Evolutionary conservation across 2,113 vertebrate genomes (phyloP), one percentile per base, ranked within the genome.

Genomic region (Pipra filicauda): DNA sequence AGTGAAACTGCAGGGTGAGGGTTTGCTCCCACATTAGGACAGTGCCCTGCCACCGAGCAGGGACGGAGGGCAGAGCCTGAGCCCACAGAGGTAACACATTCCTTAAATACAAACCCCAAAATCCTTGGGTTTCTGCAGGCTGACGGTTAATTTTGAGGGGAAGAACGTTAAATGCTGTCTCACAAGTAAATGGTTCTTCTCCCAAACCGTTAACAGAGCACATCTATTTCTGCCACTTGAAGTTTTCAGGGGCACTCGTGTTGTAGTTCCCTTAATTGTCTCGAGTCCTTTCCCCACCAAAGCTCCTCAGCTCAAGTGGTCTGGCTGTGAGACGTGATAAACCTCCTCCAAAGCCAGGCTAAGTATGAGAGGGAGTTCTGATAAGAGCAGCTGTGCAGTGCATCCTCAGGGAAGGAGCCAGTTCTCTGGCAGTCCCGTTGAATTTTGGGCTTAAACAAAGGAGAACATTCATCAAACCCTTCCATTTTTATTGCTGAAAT

Each of bases 301-400:
- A 84, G 85, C 93, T 95, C 67, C 93, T 91, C 78, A 77, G 89
- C 90, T 94, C 65, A 84, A 97, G 96, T 89, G 93, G 2, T 39
- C 4, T 51, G 96, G 90, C 93, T 74, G 80, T 51, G 93, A 94
- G 93, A 30, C 0, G 44, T 49, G 93, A 92, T 95, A 96, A 96
- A 76, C 21, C 88, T 22, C 84, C 58, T 84, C 48, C 91, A 92
- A 30, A 78, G 86, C 61, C 91, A 54, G 80, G 73, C 90, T 21
- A 19, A 73, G 73, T 44, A 49, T 79, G 85, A 79, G 37, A 89
- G 85, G 9, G 1, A 11, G 75, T n/a, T 52, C 6, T 4, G 95
- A 91, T 96, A 91, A 95, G 67, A 89, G 77, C 91, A 76, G 80
- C 23, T 59, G 2, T 5, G n/a, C 37, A 15, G 65, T 10, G 30